Evolutionary conservation across 2,797 vertebrate genomes (phyloP).

Genomic region (Bufotes viridis): DNA sequence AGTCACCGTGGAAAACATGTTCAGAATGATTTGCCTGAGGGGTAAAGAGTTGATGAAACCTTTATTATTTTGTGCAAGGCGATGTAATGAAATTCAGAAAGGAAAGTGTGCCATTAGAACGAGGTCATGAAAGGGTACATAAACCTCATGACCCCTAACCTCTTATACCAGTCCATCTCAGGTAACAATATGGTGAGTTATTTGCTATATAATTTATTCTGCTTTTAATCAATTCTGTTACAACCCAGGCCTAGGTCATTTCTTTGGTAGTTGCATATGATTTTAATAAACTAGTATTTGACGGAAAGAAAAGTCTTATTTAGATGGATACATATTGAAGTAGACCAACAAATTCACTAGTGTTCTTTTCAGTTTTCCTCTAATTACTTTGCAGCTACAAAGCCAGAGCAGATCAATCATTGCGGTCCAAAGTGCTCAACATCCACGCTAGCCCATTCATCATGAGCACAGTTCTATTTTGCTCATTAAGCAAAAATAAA

Average conservation of each 20-base stretch:
- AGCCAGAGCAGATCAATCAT: slow-evolving; percentile 52
- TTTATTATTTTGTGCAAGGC: slow-evolving; percentile 28
- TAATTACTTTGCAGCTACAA: slow-evolving; percentile 42
- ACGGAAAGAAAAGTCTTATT: slow-evolving; percentile 13
- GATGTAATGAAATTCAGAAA: slow-evolving; percentile 57
- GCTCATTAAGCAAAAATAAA: slow-evolving; percentile 53
- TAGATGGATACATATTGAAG: not conserved
- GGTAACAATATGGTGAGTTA: slow-evolving; percentile 23
- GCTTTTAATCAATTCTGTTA: slow-evolving; percentile 48
- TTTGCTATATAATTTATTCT: slow-evolving; percentile 41
- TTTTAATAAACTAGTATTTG: slow-evolving; percentile 37
- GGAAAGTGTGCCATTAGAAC: slow-evolving; percentile 49
- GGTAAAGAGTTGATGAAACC: slow-evolving; percentile 57
- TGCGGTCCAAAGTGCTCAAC: slow-evolving; percentile 39
- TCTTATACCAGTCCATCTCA: slow-evolving; percentile 25
- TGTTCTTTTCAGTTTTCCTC: slow-evolving; percentile 30
- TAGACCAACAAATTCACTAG: slow-evolving; percentile 21
- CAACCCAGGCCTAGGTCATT: slow-evolving; percentile 12
- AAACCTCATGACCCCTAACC: slow-evolving; percentile 50
- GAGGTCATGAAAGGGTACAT: slow-evolving; percentile 46
- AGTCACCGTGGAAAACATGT: slow-evolving; percentile 32
- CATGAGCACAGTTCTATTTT: slow-evolving; percentile 33
- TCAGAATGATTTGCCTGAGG: slow-evolving; percentile 42
- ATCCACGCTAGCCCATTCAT: slow-evolving; percentile 41
- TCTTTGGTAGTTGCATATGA: not conserved